phyloP scores from a whole-genome alignment of 2,888 invertebrate genomes.

The Cosmorhoe ocellata region DNA sequence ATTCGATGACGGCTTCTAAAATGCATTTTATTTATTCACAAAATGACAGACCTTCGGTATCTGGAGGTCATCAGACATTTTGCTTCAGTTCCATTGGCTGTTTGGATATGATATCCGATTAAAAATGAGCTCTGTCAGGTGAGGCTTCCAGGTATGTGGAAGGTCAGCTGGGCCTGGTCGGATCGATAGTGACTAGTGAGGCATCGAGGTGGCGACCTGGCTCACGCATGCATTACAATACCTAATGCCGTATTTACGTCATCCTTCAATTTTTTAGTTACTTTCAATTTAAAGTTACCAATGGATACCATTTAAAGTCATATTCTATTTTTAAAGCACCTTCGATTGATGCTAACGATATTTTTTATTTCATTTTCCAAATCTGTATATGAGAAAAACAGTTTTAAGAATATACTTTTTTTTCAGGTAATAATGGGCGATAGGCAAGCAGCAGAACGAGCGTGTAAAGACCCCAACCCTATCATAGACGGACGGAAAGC shows the following conservation, averaged over 20 bases:
- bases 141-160: conserved; percentile 34
- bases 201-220: conserved; percentile 63
- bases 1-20: conserved; percentile 15
- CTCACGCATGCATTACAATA: conserved; percentile 76
- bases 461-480: conserved; percentile 98
- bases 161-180: conserved; percentile 51
- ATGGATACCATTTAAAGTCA: background rate
- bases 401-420: too few species aligned
- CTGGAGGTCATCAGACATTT: conserved; percentile 64
- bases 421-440: conserved; percentile 99
- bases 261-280: conserved; percentile 48
- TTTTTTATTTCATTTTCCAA: too few species aligned
- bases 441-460: conserved; percentile 95
- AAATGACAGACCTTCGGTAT: conserved; percentile 53
- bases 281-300: conserved; percentile 32
- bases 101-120: conserved; percentile 45
- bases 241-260: conserved; percentile 64
- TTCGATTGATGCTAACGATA: too few species aligned
- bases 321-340: too few species aligned
- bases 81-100: conserved; percentile 47
- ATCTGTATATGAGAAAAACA: too few species aligned
- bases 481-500: conserved; percentile 99
- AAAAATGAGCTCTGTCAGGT: conserved; percentile 41
- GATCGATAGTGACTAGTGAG: conserved; percentile 41
- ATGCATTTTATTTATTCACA: conserved; percentile 42